These are phyloP conservation scores for Amphiprion clarkii DNA, from an alignment of 2,797 vertebrate genomes.

Conservation along the genomic window DNA sequence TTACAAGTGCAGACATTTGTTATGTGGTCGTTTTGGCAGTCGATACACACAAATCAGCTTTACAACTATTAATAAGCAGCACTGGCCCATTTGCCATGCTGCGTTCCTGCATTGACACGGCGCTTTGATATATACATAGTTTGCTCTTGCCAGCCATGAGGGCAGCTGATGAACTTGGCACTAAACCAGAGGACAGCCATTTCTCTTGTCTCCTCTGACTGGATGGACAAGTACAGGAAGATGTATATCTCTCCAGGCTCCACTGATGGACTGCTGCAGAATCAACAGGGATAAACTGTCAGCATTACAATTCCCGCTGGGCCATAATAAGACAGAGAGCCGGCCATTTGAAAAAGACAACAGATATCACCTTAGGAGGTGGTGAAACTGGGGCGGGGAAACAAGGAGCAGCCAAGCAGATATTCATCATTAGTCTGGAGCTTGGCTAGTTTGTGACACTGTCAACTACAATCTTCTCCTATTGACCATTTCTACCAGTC, in stretches of 20 bases:
- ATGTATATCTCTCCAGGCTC: constrained; percentile 66
- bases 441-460: constrained; percentile 54
- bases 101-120: constrained; percentile 60
- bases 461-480: constrained; percentile 30
- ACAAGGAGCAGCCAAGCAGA: constrained; percentile 67
- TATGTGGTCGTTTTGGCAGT: constrained; percentile 71
- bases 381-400: constrained; percentile 71
- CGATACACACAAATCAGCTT: constrained; percentile 72
- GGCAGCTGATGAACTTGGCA: constrained; percentile 77
- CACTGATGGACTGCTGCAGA: constrained; percentile 62
- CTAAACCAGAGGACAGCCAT: constrained; percentile 68
- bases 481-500: constrained; percentile 21
- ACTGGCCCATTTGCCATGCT: constrained; percentile 64
- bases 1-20: constrained; percentile 70
- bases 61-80: constrained; percentile 74
- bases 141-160: constrained; percentile 58
- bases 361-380: constrained; percentile 71
- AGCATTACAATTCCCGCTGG: constrained; percentile 51
- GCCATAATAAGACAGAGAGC: constrained; percentile 61
- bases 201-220: constrained; percentile 62
- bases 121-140: constrained; percentile 65
- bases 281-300: constrained; percentile 79
- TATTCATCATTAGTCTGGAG: constrained; percentile 76
- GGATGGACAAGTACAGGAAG: constrained; percentile 72
- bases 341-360: constrained; percentile 70